A percentile compares a stretch with the other conserved stretches of the same genome.
Evolutionary conservation across 2,888 invertebrate genomes (phyloP).

Genomic region (Diadegma fenestrale): DNA sequence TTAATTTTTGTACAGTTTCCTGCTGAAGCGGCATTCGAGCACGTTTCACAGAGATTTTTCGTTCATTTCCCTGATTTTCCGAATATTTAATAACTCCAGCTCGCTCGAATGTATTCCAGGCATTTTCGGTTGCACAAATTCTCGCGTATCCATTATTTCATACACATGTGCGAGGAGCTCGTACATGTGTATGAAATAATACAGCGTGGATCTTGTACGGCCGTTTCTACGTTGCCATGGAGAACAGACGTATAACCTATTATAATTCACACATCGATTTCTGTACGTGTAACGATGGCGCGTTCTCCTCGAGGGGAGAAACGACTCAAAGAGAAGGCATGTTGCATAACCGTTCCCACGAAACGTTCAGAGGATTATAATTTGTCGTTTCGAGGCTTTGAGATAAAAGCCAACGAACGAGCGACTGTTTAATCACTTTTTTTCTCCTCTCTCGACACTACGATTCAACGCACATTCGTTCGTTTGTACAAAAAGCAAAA

Average conservation of each 20-base stretch:
- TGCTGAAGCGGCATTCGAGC: neutral
- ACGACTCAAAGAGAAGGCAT: slow-evolving; percentile 15
- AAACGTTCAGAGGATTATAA: slow-evolving; percentile 1
- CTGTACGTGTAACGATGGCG: slow-evolving; percentile 15
- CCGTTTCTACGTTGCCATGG: slow-evolving; percentile 47
- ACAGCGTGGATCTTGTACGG: slow-evolving; percentile 13
- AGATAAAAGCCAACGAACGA: slow-evolving; percentile 2
- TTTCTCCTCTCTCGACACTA: neutral
- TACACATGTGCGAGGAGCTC: neutral
- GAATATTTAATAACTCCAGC: neutral
- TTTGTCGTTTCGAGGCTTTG: slow-evolving; percentile 7
- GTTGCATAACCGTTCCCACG: slow-evolving; percentile 34
- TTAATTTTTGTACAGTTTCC: slow-evolving; percentile 1
- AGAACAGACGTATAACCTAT: slow-evolving; percentile 19
- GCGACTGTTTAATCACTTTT: neutral
- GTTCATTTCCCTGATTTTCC: neutral
- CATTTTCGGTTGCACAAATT: neutral
- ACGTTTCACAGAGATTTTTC: neutral
- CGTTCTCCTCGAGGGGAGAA: neutral
- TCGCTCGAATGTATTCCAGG: neutral
- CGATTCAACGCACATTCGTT: neutral
- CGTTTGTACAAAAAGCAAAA: neutral
- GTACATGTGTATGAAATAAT: neutral
- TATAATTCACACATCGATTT: slow-evolving; percentile 36
- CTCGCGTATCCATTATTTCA: neutral